Conservation (phyloP, 2,113 vertebrate genomes). For the Syngnathus typhle region DNA sequence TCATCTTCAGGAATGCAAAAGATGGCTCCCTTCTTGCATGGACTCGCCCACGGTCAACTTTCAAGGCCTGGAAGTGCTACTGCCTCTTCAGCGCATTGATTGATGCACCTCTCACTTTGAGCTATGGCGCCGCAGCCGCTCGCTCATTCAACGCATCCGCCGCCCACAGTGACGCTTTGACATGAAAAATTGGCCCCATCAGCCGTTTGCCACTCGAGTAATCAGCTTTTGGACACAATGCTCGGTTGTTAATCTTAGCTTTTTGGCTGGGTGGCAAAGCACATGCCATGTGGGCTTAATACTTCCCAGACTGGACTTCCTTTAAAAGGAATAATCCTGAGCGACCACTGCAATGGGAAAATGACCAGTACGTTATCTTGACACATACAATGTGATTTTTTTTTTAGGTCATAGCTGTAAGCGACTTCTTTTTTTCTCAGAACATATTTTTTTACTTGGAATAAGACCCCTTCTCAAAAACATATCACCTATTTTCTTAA, state of each 20-base stretch:
- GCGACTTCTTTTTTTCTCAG: not conserved
- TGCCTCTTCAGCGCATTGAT: not conserved
- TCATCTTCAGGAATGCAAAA: conserved; percentile 31
- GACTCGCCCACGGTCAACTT: not conserved
- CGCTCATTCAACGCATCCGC: not conserved
- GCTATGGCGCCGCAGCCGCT: not conserved
- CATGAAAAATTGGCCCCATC: conserved; percentile 1
- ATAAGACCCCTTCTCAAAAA: too few species aligned
- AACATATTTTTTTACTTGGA: not conserved
- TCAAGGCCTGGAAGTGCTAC: not conserved
- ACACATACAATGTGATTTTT: not conserved
- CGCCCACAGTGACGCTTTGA: not conserved
- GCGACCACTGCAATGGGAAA: not conserved
- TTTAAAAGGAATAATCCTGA: not conserved
- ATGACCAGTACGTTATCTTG: not conserved
- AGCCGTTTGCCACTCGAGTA: not conserved
- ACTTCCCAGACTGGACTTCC: not conserved
- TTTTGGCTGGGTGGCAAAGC: not conserved
- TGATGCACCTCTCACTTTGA: not conserved
- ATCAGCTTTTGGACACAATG: conserved; percentile 1
- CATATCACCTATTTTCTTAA: too few species aligned
- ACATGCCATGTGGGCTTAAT: not conserved
- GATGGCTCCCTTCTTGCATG: not conserved
- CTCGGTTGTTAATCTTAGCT: not conserved
- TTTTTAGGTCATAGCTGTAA: not conserved